A percentile compares a stretch with the other conserved stretches of the same genome.
These are phyloP conservation scores for Falco cherrug DNA, from an alignment of 2,797 vertebrate genomes.

Conservation along the genomic window DNA sequence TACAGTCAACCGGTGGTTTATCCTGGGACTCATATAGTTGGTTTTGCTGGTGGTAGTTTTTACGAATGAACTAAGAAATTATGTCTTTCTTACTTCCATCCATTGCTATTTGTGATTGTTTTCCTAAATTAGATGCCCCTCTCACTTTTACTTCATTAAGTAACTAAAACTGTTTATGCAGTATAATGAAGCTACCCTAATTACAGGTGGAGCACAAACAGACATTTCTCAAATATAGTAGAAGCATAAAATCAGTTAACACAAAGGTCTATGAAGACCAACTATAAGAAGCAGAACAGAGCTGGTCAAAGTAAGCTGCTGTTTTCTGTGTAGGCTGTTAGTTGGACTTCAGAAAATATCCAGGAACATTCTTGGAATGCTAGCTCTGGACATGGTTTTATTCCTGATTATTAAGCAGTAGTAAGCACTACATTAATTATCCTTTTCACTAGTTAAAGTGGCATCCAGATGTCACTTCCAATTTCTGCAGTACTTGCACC, in stretches of 20 bases:
- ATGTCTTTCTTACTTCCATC: background rate
- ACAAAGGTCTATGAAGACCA: background rate
- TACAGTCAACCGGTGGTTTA: background rate
- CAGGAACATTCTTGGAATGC: background rate
- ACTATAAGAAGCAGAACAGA: background rate
- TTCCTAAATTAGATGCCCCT: background rate
- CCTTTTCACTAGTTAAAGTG: background rate
- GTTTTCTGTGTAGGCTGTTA: background rate
- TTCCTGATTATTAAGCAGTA: background rate
- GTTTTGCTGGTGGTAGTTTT: background rate
- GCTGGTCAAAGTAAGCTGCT: background rate
- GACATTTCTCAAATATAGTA: background rate
- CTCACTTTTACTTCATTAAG: background rate
- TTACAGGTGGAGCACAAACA: background rate
- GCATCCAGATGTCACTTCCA: background rate
- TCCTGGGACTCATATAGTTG: background rate
- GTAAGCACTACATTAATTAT: background rate
- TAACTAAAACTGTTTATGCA: background rate
- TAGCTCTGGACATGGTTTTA: background rate
- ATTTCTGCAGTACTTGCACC: conserved; percentile 1
- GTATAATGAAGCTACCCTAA: background rate
- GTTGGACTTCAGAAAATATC: background rate
- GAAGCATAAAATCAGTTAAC: background rate
- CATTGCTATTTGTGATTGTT: background rate
- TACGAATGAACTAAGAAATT: background rate